phyloP scores from a whole-genome alignment of 2,113 vertebrate species.

The Eptesicus fuscus region DNA sequence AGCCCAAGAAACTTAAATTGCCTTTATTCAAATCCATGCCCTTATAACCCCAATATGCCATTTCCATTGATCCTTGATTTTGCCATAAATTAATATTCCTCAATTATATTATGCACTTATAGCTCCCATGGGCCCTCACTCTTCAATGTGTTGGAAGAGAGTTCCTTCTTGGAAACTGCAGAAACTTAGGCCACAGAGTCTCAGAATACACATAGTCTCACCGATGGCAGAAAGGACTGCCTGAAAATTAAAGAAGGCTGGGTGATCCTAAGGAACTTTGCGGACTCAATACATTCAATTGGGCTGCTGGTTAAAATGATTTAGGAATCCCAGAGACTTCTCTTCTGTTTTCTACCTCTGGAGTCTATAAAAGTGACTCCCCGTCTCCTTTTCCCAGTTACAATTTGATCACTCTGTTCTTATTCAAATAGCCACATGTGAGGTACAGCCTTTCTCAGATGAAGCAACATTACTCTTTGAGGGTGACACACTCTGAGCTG shows the following conservation, averaged over 20 bases:
- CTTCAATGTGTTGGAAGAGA: background rate
- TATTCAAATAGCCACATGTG: constrained; percentile 34
- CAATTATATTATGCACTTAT: background rate
- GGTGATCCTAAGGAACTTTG: background rate
- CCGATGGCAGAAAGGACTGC: background rate
- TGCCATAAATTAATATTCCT: background rate
- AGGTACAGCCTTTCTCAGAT: background rate
- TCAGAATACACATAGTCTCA: background rate
- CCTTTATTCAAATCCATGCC: background rate
- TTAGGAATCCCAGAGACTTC: constrained; percentile 29
- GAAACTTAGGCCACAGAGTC: background rate
- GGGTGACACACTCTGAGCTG: constrained; percentile 6
- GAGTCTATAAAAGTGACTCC: constrained; percentile 18
- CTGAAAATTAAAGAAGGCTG: background rate
- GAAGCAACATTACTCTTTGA: constrained; percentile 28
- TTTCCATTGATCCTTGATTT: background rate
- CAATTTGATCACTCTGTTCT: constrained; percentile 37
- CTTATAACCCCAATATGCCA: background rate
- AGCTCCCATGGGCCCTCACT: background rate
- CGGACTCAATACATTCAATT: background rate
- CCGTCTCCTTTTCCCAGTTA: constrained; percentile 32
- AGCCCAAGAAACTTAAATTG: background rate
- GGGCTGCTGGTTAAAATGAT: constrained; percentile 37
- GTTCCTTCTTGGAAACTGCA: background rate
- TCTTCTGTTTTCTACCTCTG: constrained; percentile 23